These are phyloP conservation scores for Pinctada fucata DNA, from an alignment of 2,888 invertebrate species.

Conservation along the genomic window DNA sequence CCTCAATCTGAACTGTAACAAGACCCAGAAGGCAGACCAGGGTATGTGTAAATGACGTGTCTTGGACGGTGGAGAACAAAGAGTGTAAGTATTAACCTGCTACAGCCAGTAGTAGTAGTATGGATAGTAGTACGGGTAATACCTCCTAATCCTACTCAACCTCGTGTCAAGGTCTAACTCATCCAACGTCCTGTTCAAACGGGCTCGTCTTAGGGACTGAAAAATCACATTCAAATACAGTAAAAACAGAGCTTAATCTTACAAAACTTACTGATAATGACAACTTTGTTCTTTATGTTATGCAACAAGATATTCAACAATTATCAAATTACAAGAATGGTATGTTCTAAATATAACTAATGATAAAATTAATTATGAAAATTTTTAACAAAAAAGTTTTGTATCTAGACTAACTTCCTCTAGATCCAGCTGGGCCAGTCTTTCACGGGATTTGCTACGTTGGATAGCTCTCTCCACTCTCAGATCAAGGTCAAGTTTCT, in stretches of 20 bases:
- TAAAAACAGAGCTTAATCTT: too few relatives aligned
- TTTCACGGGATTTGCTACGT: slow-evolving; percentile 31
- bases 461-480: slow-evolving; percentile 31
- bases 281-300: too few relatives aligned
- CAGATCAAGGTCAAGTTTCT: slow-evolving; percentile 26
- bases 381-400: not conserved
- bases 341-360: too few relatives aligned
- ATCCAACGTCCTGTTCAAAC: slow-evolving; percentile 44
- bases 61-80: too few relatives aligned
- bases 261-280: too few relatives aligned
- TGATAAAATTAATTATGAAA: not conserved
- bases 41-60: too few relatives aligned
- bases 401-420: slow-evolving; percentile 1
- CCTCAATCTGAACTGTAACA: too few relatives aligned
- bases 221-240: not conserved
- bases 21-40: too few relatives aligned
- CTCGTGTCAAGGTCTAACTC: slow-evolving; percentile 62
- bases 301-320: too few relatives aligned
- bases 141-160: slow-evolving; percentile 63
- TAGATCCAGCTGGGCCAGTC: slow-evolving; percentile 16
- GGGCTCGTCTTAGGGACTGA: slow-evolving; percentile 26
- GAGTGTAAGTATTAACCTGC: slow-evolving; percentile 23
- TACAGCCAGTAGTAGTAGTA: not conserved
- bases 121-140: slow-evolving; percentile 40
- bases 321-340: too few relatives aligned